A percentile compares a stretch with the other conserved stretches of the same genome.
These are phyloP conservation scores for Oreochromis mossambicus DNA, from an alignment of 2,797 vertebrate species.

Conservation along the genomic window DNA sequence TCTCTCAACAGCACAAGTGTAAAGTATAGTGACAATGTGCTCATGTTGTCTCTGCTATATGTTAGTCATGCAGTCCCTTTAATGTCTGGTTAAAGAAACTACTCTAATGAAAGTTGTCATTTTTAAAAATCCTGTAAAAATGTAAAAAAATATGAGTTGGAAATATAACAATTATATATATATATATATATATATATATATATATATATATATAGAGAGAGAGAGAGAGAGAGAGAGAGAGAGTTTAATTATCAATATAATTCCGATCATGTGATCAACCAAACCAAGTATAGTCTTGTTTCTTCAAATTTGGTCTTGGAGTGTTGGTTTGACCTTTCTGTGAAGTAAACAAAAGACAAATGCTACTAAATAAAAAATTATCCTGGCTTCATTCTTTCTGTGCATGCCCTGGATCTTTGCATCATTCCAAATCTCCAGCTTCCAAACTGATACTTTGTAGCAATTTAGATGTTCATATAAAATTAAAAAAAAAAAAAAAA, in stretches of 20 bases:
- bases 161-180: not conserved
- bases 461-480: not conserved
- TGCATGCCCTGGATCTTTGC: not conserved
- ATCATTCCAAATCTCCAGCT: not conserved
- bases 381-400: not conserved
- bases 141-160: not conserved
- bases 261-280: fast-evolving
- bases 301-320: not conserved
- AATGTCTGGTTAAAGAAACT: not conserved
- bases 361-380: not conserved
- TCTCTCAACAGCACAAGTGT: not conserved
- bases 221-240: not conserved
- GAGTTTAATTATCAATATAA: not conserved
- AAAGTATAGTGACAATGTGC: not conserved
- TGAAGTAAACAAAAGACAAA: not conserved
- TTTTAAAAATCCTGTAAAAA: not conserved
- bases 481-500: not conserved
- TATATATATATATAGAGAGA: too few relatives aligned
- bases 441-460: fast-evolving
- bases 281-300: not conserved
- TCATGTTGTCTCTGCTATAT: not conserved
- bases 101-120: not conserved
- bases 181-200: too few relatives aligned
- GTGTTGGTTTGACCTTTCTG: not conserved
- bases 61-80: not conserved